These are phyloP conservation scores for Pygathrix nemaeus DNA, from an alignment of 2,113 vertebrate genomes.

Conservation along the genomic window DNA sequence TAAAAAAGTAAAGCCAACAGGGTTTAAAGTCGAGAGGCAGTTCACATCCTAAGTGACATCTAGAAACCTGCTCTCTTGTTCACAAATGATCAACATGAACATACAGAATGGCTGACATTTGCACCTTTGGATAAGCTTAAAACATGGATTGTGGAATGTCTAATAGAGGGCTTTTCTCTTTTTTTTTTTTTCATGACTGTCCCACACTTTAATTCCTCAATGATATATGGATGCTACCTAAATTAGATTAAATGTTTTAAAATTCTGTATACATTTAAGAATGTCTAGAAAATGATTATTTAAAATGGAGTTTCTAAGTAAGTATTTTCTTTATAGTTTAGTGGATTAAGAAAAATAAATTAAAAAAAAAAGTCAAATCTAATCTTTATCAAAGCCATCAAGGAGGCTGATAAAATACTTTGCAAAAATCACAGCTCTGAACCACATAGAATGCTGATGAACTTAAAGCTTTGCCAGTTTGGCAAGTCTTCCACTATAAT, in stretches of 20 bases:
- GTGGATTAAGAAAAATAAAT: constrained; percentile 31
- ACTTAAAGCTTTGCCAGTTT: neutral
- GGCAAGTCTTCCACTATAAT: neutral
- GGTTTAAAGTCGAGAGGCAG: neutral
- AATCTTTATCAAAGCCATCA: constrained; percentile 34
- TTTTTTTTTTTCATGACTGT: neutral
- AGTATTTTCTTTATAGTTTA: constrained; percentile 43
- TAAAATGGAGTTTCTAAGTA: constrained; percentile 49
- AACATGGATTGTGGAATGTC: neutral
- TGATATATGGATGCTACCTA: neutral
- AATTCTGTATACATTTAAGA: constrained; percentile 45
- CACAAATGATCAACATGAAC: neutral
- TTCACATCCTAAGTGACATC: neutral
- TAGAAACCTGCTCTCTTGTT: constrained; percentile 8
- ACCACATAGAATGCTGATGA: neutral
- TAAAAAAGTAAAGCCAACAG: neutral
- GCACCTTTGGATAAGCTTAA: neutral
- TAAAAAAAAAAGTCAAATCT: neutral
- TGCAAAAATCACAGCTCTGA: constrained; percentile 8
- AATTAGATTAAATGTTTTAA: constrained; percentile 39
- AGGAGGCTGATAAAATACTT: neutral
- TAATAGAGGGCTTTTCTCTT: neutral
- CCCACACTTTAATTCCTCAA: constrained; percentile 36
- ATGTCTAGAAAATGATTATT: constrained; percentile 23
- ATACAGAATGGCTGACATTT: neutral